A percentile compares a stretch with the other conserved stretches of the same genome.
Evolutionary conservation across 1,140 invertebrate genomes (phyloP).

Genomic region (Panagrolaimus sp.): DNA sequence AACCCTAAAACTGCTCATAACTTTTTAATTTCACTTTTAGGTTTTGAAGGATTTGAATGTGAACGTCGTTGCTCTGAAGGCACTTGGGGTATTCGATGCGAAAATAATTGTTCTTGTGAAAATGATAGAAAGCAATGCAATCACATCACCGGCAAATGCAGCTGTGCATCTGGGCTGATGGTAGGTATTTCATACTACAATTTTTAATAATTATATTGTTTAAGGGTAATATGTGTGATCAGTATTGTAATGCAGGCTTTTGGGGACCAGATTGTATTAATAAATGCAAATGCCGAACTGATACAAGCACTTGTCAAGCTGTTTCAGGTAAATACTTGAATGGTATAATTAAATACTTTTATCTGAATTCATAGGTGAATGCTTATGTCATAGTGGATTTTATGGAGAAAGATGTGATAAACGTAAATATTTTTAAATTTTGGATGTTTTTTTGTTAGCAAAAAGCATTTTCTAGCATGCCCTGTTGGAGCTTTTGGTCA

Average conservation of each 20-base stretch:
- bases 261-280: conserved; percentile 60
- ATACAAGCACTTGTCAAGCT: conserved; percentile 50
- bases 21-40: no score
- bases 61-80: conserved; percentile 59
- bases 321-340: conserved; percentile 59
- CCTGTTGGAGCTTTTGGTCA: conserved; percentile 64
- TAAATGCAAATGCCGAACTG: conserved; percentile 55
- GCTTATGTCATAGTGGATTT: conserved; percentile 59
- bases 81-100: conserved; percentile 59
- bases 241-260: conserved; percentile 36
- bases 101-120: conserved; percentile 44
- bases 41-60: conserved; percentile 48
- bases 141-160: conserved; percentile 77
- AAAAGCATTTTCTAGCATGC: no score
- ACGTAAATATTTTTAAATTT: no score
- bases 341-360: no score
- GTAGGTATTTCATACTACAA: background rate
- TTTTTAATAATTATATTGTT: conserved; percentile 32
- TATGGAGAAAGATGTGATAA: conserved; percentile 59
- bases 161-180: conserved; percentile 73
- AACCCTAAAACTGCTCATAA: no score
- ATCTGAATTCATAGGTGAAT: no score
- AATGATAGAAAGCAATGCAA: conserved; percentile 65
- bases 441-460: no score
- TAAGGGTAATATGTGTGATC: conserved; percentile 67